Percentiles rank a stretch among this genome's conserved stretches.
Conservation (phyloP, 2,113 vertebrate species). For the Serilophus lunatus region DNA sequence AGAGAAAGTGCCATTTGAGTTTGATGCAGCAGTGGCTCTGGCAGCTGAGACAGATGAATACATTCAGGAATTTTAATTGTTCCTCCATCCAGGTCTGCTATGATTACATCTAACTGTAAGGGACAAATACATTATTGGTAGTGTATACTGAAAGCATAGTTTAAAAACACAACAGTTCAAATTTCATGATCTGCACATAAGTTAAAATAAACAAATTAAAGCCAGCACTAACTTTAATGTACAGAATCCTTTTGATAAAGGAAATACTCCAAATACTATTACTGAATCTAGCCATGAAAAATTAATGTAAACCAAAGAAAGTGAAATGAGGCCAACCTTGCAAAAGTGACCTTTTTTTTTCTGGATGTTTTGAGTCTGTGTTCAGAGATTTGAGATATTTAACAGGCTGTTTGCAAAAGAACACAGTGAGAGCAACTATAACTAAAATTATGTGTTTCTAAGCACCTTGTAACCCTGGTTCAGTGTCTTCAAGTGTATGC, state of each 20-base stretch:
- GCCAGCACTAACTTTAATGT: background rate
- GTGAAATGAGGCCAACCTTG: background rate
- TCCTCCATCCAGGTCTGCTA: slow-evolving; percentile 96
- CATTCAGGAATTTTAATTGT: slow-evolving; percentile 98
- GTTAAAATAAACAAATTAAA: background rate
- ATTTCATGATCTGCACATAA: background rate
- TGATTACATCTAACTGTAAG: slow-evolving; percentile 93
- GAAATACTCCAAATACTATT: background rate
- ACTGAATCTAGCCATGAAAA: background rate
- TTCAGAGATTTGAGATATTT: background rate
- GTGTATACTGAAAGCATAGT: background rate
- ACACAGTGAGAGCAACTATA: background rate
- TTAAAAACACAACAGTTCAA: background rate
- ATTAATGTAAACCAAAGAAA: background rate
- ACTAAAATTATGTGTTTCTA: background rate
- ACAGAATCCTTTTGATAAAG: background rate
- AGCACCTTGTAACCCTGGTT: background rate
- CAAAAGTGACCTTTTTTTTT: background rate
- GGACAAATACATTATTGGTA: background rate
- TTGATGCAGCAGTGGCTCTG: slow-evolving; percentile 90
- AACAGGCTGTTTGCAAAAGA: background rate
- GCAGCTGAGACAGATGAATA: slow-evolving; percentile 92
- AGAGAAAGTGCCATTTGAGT: slow-evolving; percentile 88
- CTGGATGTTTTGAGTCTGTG: background rate
- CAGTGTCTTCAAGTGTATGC: background rate